Base-by-base conservation (phyloP, 2,888 invertebrate genomes). In the Amiota communis region DNA sequence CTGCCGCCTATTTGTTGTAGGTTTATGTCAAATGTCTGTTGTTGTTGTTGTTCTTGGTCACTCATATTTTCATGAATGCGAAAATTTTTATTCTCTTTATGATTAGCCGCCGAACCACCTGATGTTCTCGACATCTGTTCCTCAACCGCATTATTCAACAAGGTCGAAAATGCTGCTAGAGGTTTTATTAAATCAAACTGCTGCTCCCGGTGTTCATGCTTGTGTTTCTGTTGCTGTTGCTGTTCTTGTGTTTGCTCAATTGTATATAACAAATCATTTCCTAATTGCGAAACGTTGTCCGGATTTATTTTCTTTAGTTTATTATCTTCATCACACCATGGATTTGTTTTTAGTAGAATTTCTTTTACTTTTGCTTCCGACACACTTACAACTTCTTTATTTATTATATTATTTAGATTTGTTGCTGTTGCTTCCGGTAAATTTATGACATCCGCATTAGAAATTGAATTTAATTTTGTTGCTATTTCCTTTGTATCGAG, bases 361-460 rank as follows among this genome's bases (percentile, higher is more conserved):
- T 73, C 57, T 74, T 74, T 72, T 74, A 65, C 49, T 23, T 48
- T 71, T 76, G 75, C 75, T 77, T 83, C 84, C 78, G 79, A 77
- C 78, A 80, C 76, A 78, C 47, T 71, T 53, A 11, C 59, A 70
- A 17, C 64, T 36, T 12, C 23, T 72, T 56, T n/a, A 15, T 17
- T 23, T 65, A 71, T 65, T 56, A 51, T 8, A 59, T 61, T 47
- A 17, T 70, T 56, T 48, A 61, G 47, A 74, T 46, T 11, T 73
- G 74, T 23, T 74, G 72, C 36, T 65, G 65, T 74, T 76, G 76
- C 74, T 77, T 83, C 83, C 80, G 79, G 81, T 76, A 61, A 57
- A 53, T 81, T 81, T 81, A 81, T 84, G 84, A 83, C 83, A 83
- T 84, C 85, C 84, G 80, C 81, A 76, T 74, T 74, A 76, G 77